Conservation (phyloP, 2,888 invertebrate genomes). For the Lamellibrachia satsuma region DNA sequence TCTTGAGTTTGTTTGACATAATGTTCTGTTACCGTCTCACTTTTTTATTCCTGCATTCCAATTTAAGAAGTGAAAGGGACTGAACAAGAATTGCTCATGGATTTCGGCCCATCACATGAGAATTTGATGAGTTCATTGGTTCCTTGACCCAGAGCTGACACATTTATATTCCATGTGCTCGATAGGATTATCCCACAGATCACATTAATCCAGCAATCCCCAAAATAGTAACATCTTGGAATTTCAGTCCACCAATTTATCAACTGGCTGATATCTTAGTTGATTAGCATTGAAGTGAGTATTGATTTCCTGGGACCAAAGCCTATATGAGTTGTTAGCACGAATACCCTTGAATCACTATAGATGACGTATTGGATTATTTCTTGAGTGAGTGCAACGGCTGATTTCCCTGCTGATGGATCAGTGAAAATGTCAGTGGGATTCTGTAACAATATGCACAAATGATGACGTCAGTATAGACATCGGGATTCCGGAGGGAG, state of each 20-base stretch:
- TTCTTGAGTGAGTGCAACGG: background rate
- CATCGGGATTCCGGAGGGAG: background rate
- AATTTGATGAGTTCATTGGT: background rate
- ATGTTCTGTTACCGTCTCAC: background rate
- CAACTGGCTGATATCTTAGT: background rate
- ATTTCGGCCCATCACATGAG: background rate
- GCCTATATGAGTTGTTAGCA: background rate
- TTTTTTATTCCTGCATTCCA: background rate
- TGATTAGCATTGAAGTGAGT: background rate
- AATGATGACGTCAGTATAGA: background rate
- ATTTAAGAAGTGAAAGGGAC: background rate
- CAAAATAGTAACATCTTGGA: background rate
- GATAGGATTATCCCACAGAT: background rate
- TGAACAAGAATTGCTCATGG: background rate
- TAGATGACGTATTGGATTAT: background rate
- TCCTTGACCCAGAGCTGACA: background rate
- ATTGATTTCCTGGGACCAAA: conserved; percentile 5
- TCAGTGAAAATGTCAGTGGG: background rate
- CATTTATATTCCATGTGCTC: background rate
- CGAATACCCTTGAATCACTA: background rate
- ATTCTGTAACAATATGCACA: background rate
- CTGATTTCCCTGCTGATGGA: background rate
- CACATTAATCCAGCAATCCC: background rate
- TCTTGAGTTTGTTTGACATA: background rate
- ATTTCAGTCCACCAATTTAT: conserved; percentile 1